Evolutionary conservation across 1,140 invertebrate species (phyloP).

Genomic region (Pseudomyrmex cubaensis): DNA sequence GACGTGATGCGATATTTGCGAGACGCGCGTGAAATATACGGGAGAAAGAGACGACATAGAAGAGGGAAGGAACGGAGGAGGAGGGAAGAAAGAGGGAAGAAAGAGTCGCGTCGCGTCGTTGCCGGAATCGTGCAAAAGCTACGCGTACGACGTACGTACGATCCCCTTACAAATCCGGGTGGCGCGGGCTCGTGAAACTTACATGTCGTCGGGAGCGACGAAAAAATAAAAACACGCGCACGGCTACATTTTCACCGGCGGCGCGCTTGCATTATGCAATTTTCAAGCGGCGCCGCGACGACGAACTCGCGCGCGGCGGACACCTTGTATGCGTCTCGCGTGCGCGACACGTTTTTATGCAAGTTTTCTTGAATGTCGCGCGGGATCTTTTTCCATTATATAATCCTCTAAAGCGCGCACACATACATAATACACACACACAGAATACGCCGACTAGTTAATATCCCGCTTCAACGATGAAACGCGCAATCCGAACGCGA

Average conservation of each 20-base stretch:
- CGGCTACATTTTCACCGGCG: slow-evolving; percentile 38
- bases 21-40: slow-evolving; percentile 41
- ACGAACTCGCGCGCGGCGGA: slow-evolving; percentile 43
- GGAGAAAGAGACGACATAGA: background rate
- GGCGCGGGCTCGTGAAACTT: slow-evolving; percentile 57
- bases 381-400: slow-evolving; percentile 38
- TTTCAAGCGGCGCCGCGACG: slow-evolving; percentile 33
- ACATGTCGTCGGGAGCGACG: slow-evolving; percentile 48
- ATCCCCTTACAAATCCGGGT: slow-evolving; percentile 44
- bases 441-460: slow-evolving; percentile 10
- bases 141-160: slow-evolving; percentile 27
- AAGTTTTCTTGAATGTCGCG: slow-evolving; percentile 32
- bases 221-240: slow-evolving; percentile 38
- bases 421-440: too few species aligned
- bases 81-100: background rate
- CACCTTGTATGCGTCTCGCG: slow-evolving; percentile 32
- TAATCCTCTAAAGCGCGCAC: slow-evolving; percentile 16
- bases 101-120: slow-evolving; percentile 16
- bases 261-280: slow-evolving; percentile 53
- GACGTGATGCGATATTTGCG: slow-evolving; percentile 58
- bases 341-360: slow-evolving; percentile 47
- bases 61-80: background rate
- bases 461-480: slow-evolving; percentile 23
- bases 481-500: slow-evolving; percentile 1
- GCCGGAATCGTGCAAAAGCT: slow-evolving; percentile 40